These are phyloP conservation scores for Lepeophtheirus nordmannii DNA, from an alignment of 2,888 invertebrate genomes.

Conservation along the genomic window DNA sequence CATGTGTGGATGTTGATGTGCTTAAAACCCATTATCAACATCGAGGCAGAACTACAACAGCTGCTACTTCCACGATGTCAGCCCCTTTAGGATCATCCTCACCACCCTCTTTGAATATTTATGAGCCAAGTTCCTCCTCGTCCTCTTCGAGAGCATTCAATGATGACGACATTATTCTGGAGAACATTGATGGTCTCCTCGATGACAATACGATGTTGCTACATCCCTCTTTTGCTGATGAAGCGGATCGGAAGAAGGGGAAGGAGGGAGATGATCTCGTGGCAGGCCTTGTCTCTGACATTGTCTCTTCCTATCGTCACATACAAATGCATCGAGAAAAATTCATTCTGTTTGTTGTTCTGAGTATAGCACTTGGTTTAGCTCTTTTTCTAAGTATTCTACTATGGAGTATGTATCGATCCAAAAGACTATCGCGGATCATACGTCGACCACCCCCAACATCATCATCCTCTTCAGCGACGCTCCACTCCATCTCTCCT, in stretches of 20 bases:
- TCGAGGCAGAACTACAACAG: neutral
- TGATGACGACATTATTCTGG: neutral
- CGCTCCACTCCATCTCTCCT: neutral
- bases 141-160: conserved; percentile 4
- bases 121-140: neutral
- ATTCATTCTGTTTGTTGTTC: conserved; percentile 15
- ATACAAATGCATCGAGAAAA: conserved; percentile 11
- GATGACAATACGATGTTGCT: neutral
- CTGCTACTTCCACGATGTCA: neutral
- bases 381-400: conserved; percentile 5
- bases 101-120: neutral
- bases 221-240: neutral
- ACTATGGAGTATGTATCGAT: conserved; percentile 16
- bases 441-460: neutral
- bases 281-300: conserved; percentile 5
- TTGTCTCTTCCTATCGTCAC: conserved; percentile 13
- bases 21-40: conserved; percentile 13
- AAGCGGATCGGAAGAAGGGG: neutral
- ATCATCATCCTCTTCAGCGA: neutral
- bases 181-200: neutral
- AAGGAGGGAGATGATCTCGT: conserved; percentile 6
- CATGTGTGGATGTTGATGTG: conserved; percentile 8
- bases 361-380: conserved; percentile 7
- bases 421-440: conserved; percentile 8
- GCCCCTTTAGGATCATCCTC: neutral